These are phyloP conservation scores for Ceratosolen solmsi DNA, from an alignment of 1,140 invertebrate species.

Conservation along the genomic window DNA sequence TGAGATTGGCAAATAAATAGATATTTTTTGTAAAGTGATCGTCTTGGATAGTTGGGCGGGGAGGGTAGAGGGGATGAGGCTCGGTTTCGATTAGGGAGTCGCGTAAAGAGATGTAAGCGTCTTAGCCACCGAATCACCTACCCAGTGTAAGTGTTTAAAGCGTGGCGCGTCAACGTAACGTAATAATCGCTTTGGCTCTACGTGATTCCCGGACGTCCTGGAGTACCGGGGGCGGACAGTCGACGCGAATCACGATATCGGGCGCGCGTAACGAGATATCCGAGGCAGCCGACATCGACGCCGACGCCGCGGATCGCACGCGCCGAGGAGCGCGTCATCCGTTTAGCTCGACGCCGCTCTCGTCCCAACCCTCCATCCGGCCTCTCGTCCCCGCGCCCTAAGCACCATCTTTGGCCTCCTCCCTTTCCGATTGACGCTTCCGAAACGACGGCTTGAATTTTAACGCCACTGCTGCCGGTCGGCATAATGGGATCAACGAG, in stretches of 20 bases:
- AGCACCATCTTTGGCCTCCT: constrained; percentile 34
- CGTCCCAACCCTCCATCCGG: not conserved
- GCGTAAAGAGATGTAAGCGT: not conserved
- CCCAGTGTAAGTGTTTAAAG: not conserved
- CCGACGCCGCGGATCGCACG: constrained; percentile 17
- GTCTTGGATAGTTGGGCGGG: not conserved
- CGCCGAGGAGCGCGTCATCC: constrained; percentile 14
- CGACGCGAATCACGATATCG: constrained; percentile 41
- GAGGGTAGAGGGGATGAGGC: not conserved
- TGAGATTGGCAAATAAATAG: no score
- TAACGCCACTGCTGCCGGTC: not conserved
- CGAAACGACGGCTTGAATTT: constrained; percentile 17
- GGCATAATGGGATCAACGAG: not conserved
- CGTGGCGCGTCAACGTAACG: not conserved
- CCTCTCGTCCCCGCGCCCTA: not conserved
- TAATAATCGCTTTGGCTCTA: constrained; percentile 6
- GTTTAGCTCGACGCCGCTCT: constrained; percentile 6
- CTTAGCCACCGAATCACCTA: not conserved
- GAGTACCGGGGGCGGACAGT: not conserved
- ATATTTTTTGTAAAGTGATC: no score
- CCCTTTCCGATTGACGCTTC: not conserved
- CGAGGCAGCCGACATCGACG: no score
- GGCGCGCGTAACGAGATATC: constrained; percentile 36
- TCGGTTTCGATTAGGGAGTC: no score
- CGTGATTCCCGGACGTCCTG: not conserved